Percentiles rank a stretch among this genome's conserved stretches.
phyloP scores from a whole-genome alignment of 2,797 vertebrate genomes.

The Miichthys miiuy region DNA sequence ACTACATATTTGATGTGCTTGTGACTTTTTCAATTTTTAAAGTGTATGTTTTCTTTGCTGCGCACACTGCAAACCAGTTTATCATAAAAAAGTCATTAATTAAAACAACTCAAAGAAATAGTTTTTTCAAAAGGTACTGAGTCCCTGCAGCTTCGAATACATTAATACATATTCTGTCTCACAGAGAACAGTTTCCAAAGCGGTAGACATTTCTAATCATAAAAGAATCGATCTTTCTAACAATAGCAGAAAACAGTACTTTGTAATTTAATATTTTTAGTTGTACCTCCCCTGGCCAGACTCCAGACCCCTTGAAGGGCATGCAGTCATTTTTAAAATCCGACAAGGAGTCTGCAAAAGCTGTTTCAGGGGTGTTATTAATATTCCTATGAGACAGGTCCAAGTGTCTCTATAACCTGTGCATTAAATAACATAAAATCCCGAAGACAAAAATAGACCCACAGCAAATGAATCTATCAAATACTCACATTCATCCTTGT shows the following conservation, averaged over 20 bases:
- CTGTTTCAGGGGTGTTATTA: constrained; percentile 40
- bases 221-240: neutral
- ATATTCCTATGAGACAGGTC: constrained; percentile 31
- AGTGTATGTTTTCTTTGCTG: neutral
- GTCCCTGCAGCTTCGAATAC: neutral
- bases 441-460: constrained; percentile 17
- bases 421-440: constrained; percentile 25
- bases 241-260: neutral
- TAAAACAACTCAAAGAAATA: neutral
- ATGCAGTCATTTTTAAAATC: constrained; percentile 30
- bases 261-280: neutral
- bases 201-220: neutral
- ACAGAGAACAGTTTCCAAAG: neutral
- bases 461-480: constrained; percentile 33
- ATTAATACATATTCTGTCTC: neutral
- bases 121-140: neutral
- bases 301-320: constrained; percentile 18
- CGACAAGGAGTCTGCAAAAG: constrained; percentile 9
- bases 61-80: neutral
- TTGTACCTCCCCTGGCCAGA: neutral
- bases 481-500: neutral
- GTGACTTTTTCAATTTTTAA: neutral
- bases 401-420: constrained; percentile 39
- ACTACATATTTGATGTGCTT: neutral
- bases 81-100: neutral